Conservation (phyloP, 2,888 invertebrate species). For the Plagiodera versicolora region DNA sequence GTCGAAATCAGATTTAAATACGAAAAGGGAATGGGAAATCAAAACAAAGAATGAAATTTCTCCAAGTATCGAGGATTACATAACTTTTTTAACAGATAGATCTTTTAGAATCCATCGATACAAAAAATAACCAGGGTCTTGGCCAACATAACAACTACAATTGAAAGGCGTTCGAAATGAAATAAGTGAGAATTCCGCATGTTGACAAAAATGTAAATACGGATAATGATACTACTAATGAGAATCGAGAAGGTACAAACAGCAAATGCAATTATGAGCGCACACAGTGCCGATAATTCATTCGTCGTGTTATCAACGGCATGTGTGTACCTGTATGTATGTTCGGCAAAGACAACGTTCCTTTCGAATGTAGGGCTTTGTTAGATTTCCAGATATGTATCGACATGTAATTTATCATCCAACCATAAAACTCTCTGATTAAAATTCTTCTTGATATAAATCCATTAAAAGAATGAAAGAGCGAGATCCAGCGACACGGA, state of each 20-base stretch:
- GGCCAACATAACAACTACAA: neutral
- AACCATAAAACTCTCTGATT: constrained; percentile 25
- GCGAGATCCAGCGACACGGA: constrained; percentile 33
- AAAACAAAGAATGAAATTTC: constrained; percentile 1
- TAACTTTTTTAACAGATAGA: constrained; percentile 8
- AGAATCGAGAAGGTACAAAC: too few species aligned
- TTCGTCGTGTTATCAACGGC: neutral
- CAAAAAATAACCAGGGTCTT: neutral
- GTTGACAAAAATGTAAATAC: too few species aligned
- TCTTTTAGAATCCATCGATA: constrained; percentile 14
- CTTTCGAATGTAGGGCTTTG: neutral
- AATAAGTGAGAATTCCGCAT: too few species aligned
- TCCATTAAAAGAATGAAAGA: constrained; percentile 38
- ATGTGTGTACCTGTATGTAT: neutral
- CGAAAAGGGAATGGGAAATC: constrained; percentile 17
- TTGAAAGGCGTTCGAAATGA: too few species aligned
- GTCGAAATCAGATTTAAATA: constrained; percentile 15
- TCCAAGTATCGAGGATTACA: constrained; percentile 12
- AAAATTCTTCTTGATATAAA: constrained; percentile 26
- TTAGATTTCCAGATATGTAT: constrained; percentile 21
- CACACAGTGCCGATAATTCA: too few species aligned
- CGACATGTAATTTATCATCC: constrained; percentile 6
- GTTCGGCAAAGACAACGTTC: neutral
- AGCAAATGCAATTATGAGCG: neutral
- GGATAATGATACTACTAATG: too few species aligned